A percentile compares a stretch with the other conserved stretches of the same genome.
Evolutionary conservation across 2,113 vertebrate genomes (phyloP).

Genomic region (Arizona elegans): DNA sequence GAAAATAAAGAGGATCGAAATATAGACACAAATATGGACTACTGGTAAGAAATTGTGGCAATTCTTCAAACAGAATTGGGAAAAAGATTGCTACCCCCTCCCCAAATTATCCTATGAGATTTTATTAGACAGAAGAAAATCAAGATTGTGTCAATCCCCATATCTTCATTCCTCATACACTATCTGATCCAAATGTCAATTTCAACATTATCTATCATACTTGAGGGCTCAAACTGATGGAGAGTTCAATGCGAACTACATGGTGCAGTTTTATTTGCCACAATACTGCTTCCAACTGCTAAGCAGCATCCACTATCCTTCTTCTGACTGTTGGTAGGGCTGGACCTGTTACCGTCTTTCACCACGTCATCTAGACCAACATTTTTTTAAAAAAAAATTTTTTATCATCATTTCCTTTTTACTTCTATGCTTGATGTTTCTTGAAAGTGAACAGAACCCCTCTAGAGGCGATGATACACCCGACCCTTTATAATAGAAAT

Average conservation of each 20-base stretch:
- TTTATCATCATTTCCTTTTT: neutral
- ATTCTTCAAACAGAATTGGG: neutral
- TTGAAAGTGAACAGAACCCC: neutral
- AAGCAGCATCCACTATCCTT: neutral
- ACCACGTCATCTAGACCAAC: neutral
- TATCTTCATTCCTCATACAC: neutral
- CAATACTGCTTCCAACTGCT: neutral
- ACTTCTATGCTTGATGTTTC: neutral
- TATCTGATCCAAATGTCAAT: neutral
- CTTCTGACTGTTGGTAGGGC: neutral
- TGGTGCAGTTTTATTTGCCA: neutral
- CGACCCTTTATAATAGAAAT: too few relatives aligned
- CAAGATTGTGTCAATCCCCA: neutral
- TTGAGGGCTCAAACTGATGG: neutral
- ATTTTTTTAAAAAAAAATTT: neutral
- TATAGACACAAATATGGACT: neutral
- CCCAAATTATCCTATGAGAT: neutral
- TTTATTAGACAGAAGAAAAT: neutral
- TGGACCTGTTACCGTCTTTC: neutral
- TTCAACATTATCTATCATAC: neutral
- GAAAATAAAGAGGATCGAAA: neutral
- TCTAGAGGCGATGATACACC: too few relatives aligned
- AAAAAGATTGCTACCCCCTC: neutral
- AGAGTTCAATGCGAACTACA: neutral
- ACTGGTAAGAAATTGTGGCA: neutral